Percentiles rank a stretch among this genome's conserved stretches.
Conservation (phyloP, 2,797 vertebrate genomes). For the Lepus oiostolus region DNA sequence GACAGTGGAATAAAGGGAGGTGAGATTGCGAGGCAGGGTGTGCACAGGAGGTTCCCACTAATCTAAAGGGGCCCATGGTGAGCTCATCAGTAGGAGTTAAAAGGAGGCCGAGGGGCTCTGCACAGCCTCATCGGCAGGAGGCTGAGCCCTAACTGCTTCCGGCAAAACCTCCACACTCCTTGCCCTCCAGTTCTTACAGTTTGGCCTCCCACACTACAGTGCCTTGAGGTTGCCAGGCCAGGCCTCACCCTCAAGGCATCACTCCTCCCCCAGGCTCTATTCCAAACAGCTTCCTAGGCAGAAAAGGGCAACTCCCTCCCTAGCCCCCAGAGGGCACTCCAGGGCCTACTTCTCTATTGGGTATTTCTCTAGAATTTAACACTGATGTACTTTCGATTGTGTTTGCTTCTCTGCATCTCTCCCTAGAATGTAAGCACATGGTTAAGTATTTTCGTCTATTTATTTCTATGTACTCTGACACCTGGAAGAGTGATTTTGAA, state of each 20-base stretch:
- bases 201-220: background rate
- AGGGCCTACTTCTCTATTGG: too few species aligned
- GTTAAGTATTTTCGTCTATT: background rate
- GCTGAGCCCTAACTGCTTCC: background rate
- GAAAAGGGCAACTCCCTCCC: too few species aligned
- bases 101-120: background rate
- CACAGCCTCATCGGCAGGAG: background rate
- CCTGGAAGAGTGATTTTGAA: background rate
- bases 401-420: background rate
- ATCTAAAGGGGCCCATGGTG: background rate
- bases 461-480: background rate
- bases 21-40: background rate
- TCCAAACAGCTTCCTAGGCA: background rate
- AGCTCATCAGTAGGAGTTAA: background rate
- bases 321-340: background rate
- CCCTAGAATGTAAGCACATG: background rate
- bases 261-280: background rate
- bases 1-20: background rate
- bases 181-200: background rate
- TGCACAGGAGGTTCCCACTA: background rate
- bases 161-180: background rate
- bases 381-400: background rate
- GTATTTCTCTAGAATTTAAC: background rate
- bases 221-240: background rate
- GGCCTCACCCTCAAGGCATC: background rate